Conservation (phyloP, 1,140 invertebrate species). For the Sinonovacula constricta region DNA sequence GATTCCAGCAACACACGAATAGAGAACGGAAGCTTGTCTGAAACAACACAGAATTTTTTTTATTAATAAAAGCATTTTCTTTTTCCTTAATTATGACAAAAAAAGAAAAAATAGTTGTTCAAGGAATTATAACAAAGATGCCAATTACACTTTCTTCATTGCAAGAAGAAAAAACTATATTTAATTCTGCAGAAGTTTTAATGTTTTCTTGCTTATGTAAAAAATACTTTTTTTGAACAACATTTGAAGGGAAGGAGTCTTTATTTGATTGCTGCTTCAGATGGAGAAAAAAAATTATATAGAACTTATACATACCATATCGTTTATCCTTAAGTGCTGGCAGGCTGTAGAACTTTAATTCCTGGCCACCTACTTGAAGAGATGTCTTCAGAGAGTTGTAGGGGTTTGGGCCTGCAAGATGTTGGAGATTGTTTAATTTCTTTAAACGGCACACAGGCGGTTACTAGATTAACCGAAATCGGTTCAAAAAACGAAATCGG, state of each 20-base stretch:
- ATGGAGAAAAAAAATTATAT: neutral
- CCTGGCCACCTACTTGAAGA: constrained; percentile 83
- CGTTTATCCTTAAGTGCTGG: constrained; percentile 82
- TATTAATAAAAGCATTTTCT: neutral
- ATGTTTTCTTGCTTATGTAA: neutral
- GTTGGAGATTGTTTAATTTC: too few species aligned
- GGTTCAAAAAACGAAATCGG: too few species aligned
- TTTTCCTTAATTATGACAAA: constrained; percentile 9
- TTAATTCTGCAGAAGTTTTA: neutral
- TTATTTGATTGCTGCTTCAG: neutral
- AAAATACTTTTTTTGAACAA: constrained; percentile 1
- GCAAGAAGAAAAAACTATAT: neutral
- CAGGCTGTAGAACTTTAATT: constrained; percentile 89
- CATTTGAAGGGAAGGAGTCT: neutral
- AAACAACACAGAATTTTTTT: constrained; percentile 40
- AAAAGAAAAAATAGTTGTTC: neutral
- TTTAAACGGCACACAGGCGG: too few species aligned
- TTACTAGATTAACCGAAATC: too few species aligned
- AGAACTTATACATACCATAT: constrained; percentile 85
- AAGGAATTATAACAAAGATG: neutral
- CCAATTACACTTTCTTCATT: neutral
- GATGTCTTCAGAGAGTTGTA: constrained; percentile 85
- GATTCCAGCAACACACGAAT: constrained; percentile 96
- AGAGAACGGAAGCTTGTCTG: constrained; percentile 90
- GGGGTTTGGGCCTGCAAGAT: constrained; percentile 82